Percentiles rank a stretch among this genome's conserved stretches.
phyloP scores from a whole-genome alignment of 2,888 invertebrate genomes.

The Miltochrista miniata region DNA sequence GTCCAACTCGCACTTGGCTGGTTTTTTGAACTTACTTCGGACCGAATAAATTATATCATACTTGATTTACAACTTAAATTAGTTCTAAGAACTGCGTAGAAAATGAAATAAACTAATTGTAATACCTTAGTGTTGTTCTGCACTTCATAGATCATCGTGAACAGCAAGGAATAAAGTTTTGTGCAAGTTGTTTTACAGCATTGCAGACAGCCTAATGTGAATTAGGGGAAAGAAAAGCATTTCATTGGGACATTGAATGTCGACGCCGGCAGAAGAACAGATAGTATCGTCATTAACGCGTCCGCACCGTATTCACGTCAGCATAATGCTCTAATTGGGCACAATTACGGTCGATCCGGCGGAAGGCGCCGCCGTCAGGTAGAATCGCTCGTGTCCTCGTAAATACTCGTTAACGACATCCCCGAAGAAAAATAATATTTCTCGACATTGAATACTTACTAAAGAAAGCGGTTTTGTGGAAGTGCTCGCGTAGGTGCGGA shows the following conservation, averaged over 20 bases:
- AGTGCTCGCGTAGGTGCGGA: conserved; percentile 69
- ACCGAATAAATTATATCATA: too few species aligned
- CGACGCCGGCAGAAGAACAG: conserved; percentile 52
- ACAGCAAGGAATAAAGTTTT: conserved; percentile 34
- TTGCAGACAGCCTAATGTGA: conserved; percentile 53
- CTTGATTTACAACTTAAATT: not conserved
- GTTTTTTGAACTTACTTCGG: too few species aligned
- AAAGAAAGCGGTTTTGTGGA: conserved; percentile 64
- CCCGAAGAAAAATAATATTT: conserved; percentile 78
- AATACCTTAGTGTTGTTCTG: conserved; percentile 25
- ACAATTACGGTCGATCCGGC: conserved; percentile 78
- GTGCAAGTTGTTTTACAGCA: conserved; percentile 29
- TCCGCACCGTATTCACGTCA: conserved; percentile 80
- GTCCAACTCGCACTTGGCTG: too few species aligned
- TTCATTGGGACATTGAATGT: conserved; percentile 59
- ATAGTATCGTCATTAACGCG: conserved; percentile 79
- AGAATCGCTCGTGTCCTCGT: conserved; percentile 74
- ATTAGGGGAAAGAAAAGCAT: conserved; percentile 67
- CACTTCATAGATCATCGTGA: conserved; percentile 30
- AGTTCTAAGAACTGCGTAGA: not conserved
- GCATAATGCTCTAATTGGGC: conserved; percentile 83
- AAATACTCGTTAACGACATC: conserved; percentile 80
- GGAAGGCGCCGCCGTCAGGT: conserved; percentile 77
- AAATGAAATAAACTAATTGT: not conserved
- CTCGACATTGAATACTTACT: conserved; percentile 65